Conservation (phyloP, 2,113 vertebrate genomes). For the Eulemur macaco region DNA sequence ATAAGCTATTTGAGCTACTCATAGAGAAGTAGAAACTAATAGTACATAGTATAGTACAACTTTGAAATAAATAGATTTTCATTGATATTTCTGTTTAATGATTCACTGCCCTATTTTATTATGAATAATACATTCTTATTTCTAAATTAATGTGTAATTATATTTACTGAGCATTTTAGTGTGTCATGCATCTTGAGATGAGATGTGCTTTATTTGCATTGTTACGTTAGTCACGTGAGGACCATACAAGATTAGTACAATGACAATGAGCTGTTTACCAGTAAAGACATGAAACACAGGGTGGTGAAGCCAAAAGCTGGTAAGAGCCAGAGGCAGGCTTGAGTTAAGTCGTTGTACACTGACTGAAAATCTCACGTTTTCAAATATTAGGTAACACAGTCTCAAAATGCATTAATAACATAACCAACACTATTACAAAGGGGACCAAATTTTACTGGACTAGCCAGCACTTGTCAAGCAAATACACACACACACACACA, state of each 20-base stretch:
- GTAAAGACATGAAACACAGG: neutral
- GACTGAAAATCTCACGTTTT: neutral
- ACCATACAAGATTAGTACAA: neutral
- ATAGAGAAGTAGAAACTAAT: neutral
- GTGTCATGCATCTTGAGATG: neutral
- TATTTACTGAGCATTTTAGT: neutral
- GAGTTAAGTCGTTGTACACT: neutral
- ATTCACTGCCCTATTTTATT: neutral
- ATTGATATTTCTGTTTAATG: neutral
- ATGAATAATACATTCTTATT: neutral
- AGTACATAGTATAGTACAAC: neutral
- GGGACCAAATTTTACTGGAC: neutral
- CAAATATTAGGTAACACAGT: neutral
- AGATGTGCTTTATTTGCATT: neutral
- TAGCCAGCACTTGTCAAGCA: neutral
- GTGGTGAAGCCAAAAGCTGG: neutral
- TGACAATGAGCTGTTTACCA: neutral
- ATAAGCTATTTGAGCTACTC: neutral
- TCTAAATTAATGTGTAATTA: neutral
- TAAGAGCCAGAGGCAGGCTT: neutral
- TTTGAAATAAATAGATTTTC: neutral
- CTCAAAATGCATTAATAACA: neutral
- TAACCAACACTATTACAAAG: neutral
- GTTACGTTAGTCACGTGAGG: neutral
- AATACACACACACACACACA: too few relatives aligned